Evolutionary conservation across 1,140 invertebrate genomes (phyloP).

Genomic region (Camponotus vicinus): DNA sequence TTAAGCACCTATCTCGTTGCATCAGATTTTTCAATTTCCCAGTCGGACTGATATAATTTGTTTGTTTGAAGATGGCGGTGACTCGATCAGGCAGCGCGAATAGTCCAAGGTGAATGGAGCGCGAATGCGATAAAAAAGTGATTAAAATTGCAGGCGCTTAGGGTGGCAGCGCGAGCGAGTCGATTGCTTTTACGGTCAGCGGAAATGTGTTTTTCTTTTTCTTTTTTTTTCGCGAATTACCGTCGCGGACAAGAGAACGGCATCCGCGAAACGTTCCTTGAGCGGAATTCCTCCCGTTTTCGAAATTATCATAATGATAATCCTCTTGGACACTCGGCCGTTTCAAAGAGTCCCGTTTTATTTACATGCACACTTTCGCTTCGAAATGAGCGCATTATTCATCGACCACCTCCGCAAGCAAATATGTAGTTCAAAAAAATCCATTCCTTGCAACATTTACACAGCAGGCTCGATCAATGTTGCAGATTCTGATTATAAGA

Average conservation of each 20-base stretch:
- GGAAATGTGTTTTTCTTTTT: slow-evolving; percentile 22
- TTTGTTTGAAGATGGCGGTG: slow-evolving; percentile 5
- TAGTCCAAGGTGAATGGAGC: slow-evolving; percentile 20
- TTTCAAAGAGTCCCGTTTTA: slow-evolving; percentile 15
- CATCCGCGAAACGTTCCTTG: neutral
- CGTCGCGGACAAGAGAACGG: slow-evolving; percentile 18
- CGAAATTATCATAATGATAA: slow-evolving; percentile 40
- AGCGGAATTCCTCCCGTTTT: slow-evolving; percentile 10
- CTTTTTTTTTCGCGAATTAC: neutral
- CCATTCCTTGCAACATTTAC: slow-evolving; percentile 17
- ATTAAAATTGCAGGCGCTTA: slow-evolving; percentile 31
- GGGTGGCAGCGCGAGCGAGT: neutral
- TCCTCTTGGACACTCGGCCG: neutral
- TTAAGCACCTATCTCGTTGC: neutral
- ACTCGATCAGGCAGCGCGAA: neutral
- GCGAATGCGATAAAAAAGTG: slow-evolving; percentile 19
- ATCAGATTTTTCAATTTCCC: neutral
- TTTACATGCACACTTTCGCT: neutral
- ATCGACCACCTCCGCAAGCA: neutral
- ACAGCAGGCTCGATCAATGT: neutral
- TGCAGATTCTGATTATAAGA: neutral
- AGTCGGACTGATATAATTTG: neutral
- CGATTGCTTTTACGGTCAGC: slow-evolving; percentile 31
- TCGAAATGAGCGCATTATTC: slow-evolving; percentile 6
- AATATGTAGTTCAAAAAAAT: slow-evolving; percentile 35